Evolutionary conservation across 2,113 vertebrate species (phyloP), one percentile per base, ranked within the genome.

Genomic region (Mesembrinibis cayennensis): DNA sequence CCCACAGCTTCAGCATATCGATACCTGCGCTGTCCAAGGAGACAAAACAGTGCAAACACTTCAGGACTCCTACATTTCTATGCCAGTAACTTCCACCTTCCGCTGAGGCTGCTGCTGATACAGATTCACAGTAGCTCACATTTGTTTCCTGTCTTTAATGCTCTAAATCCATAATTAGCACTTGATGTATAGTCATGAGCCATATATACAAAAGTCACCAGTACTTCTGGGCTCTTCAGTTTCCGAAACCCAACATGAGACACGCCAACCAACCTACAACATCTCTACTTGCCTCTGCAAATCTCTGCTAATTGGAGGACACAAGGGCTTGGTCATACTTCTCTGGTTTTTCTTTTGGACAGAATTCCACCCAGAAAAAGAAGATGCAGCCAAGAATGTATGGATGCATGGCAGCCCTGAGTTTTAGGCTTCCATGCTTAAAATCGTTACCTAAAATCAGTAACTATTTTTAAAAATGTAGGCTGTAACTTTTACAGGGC

Each of bases 211-310:
- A 76, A 85, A 81, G 26, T 2, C 49, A 61, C 7, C 63, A 55
- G 29, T 13, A 69, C n/a, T 78, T 78, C 16, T 25, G 53, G 20
- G 23, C 34, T 74, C 50, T 70, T 81, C 26, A 66, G 34, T 11
- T 82, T 82, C 65, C 90, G 69, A 77, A 77, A 59, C 14, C 7
- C 29, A 88, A 22, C 2, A 6, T 4, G 7, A 80, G 5, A 72
- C 3, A 7, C 1, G 6, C 16, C 2, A 4, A 53, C n/a, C 38
- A 67, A 29, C 4, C 34, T 58, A 11, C n/a, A 78, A 4, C 4
- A 73, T 17, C 65, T 74, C 58, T 40, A 19, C 45, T 86, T 16
- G 14, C 8, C 9, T 32, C 42, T 80, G 56, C 17, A 86, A 58
- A n/a, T 32, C 40, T 86, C 66, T 59, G 6, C 17, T 52, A 59